phyloP scores from a whole-genome alignment of 2,797 vertebrate species.

The Oreochromis grahami region DNA sequence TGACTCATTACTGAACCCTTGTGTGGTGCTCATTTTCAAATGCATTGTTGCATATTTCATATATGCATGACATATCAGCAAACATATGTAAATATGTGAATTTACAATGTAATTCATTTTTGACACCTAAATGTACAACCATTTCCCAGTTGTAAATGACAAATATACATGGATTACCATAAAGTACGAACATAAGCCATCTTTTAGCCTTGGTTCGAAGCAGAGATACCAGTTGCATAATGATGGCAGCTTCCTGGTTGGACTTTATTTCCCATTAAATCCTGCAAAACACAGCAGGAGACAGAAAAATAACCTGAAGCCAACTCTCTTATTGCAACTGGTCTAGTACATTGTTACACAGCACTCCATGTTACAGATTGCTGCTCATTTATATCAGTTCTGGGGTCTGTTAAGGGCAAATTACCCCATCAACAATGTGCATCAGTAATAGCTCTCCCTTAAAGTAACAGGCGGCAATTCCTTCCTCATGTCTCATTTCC shows the following conservation, averaged over 20 bases:
- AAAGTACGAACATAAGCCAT: background rate
- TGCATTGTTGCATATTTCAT: constrained; percentile 14
- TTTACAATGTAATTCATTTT: background rate
- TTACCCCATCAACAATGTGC: background rate
- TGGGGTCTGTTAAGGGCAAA: constrained; percentile 10
- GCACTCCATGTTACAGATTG: background rate
- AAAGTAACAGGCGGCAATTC: background rate
- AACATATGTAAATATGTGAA: background rate
- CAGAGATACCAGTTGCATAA: background rate
- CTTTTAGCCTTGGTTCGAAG: background rate
- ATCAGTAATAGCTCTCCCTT: background rate
- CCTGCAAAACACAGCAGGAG: background rate
- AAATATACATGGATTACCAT: background rate
- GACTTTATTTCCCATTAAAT: background rate
- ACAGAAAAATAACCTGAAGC: background rate
- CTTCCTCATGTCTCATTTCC: background rate
- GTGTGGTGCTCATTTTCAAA: background rate
- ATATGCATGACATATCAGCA: constrained; percentile 14
- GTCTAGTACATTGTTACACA: background rate
- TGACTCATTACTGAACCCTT: background rate
- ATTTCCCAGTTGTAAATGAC: background rate
- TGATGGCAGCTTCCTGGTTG: background rate
- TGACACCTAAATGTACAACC: background rate
- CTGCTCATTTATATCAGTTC: constrained; percentile 15
- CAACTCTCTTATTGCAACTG: background rate